These are phyloP conservation scores for Drosophila acutilabella DNA, from an alignment of 2,888 invertebrate species.

Conservation along the genomic window DNA sequence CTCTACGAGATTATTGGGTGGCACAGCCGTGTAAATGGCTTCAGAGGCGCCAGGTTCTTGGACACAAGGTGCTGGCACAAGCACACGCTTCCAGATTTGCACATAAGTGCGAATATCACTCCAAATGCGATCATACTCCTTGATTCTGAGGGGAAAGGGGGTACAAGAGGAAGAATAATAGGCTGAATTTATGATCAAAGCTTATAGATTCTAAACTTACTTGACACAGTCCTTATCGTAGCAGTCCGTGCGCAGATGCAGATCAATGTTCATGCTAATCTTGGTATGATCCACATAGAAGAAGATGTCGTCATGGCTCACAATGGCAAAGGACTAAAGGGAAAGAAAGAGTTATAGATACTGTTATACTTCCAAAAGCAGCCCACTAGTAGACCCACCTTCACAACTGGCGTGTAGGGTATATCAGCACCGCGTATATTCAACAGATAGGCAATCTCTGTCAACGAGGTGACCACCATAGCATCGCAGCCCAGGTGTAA, in stretches of 20 bases:
- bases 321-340: conserved; percentile 88
- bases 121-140: conserved; percentile 90
- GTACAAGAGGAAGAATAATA: no score
- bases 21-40: conserved; percentile 88
- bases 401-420: conserved; percentile 92
- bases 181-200: no score
- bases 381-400: conserved; percentile 84
- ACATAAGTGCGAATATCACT: conserved; percentile 89
- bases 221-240: conserved; percentile 87
- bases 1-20: conserved; percentile 87
- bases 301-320: conserved; percentile 88
- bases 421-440: conserved; percentile 95
- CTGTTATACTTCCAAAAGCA: neutral
- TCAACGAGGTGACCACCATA: conserved; percentile 93
- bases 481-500: conserved; percentile 89
- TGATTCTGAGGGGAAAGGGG: conserved; percentile 86
- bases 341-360: no score
- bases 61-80: conserved; percentile 89
- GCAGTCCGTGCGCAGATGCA: conserved; percentile 87
- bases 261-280: conserved; percentile 86
- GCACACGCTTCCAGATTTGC: conserved; percentile 88
- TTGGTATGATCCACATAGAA: conserved; percentile 90
- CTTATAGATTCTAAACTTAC: conserved; percentile 84
- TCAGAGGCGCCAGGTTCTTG: conserved; percentile 90
- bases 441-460: conserved; percentile 95